Conservation (phyloP, 2,797 vertebrate genomes). For the Prunella strophiata region DNA sequence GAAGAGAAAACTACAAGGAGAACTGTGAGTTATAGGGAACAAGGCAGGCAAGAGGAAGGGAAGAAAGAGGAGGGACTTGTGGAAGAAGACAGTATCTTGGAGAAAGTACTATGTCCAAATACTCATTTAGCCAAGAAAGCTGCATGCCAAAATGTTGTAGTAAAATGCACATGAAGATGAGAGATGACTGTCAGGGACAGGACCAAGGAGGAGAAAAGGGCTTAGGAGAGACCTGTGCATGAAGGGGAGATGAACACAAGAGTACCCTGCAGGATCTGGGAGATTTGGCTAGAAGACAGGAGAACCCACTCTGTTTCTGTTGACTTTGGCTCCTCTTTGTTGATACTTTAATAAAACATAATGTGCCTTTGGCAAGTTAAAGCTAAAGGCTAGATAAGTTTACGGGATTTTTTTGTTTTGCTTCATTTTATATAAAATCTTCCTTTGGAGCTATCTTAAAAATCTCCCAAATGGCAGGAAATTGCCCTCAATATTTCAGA, state of each 20-base stretch:
- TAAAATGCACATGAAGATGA: neutral
- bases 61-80: neutral
- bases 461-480: constrained; percentile 62
- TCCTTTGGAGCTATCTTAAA: constrained; percentile 52
- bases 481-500: constrained; percentile 55
- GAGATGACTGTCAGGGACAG: neutral
- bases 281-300: neutral
- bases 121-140: neutral
- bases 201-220: neutral
- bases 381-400: constrained; percentile 61
- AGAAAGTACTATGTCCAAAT: neutral
- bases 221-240: neutral
- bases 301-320: constrained; percentile 46
- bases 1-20: neutral
- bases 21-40: neutral
- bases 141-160: neutral
- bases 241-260: neutral
- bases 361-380: constrained; percentile 54
- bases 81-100: neutral
- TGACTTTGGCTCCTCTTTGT: constrained; percentile 52
- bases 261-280: neutral
- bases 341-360: constrained; percentile 68
- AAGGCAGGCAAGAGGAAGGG: neutral
- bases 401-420: constrained; percentile 50
- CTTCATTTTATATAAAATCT: constrained; percentile 55